Evolutionary conservation across 2,888 invertebrate genomes (phyloP), one percentile per base, ranked within the genome.

Genomic region (Linhomoeus sp.): DNA sequence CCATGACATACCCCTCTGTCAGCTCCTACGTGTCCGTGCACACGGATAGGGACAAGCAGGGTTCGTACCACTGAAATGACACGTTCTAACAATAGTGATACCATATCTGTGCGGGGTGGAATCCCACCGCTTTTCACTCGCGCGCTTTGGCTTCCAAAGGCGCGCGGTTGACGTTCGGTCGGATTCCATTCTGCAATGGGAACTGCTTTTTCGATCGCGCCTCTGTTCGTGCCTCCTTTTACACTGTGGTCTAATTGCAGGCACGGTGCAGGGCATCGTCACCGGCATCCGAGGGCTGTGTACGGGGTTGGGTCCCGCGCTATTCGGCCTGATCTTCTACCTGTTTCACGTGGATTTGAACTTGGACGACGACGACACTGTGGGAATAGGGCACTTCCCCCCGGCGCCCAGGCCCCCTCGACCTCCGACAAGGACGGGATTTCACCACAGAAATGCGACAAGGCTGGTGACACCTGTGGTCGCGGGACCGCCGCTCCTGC

Each of bases 251-350:
- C 5, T 7, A 17, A 17, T 20, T 53, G 15, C 53, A 75, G 75
- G 82, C 49, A 77, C 85, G 35, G 84, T 84, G 50, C 88, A 90
- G 71, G 94, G 97, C 52, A 87, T 99, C 78, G 86, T 99, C 45
- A 97, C 97, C 0, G 97, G 97, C 17, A 92, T 97, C 75, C 74
- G 94, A 52, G 94, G 97, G 1, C 76, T 97, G 44, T 97, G 97
- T 65, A 90, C 92, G 66, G 94, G 94, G 19, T 75, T 97, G 45
- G 97, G 97, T 0, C 97, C 97, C 0, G 97, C 97, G 40, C 81
- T 97, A 76, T 97, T 87, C 67, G 97, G 97, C 20, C 79, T 94
- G 56, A 85, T 97, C 60, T 97, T 97, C 72, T 97, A 90, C 72
- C 73, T 94, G 62, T 99, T 94, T 71, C 85, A 94, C 68, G 94